A percentile compares a stretch with the other conserved stretches of the same genome.
These are phyloP conservation scores for Rhingia rostrata DNA, from an alignment of 2,888 invertebrate genomes.

Conservation along the genomic window DNA sequence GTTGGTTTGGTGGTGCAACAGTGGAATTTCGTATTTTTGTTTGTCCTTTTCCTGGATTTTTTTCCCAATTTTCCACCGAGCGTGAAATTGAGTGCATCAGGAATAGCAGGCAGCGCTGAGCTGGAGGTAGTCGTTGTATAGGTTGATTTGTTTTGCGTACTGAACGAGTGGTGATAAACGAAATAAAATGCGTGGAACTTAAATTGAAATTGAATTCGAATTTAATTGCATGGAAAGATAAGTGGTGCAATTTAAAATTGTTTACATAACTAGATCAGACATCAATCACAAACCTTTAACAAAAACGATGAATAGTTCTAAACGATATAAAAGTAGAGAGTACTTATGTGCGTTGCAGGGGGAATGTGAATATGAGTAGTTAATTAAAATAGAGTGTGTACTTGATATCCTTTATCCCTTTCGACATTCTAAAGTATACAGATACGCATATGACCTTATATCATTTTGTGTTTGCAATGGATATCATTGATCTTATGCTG, in stretches of 20 bases:
- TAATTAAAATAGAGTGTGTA: no score
- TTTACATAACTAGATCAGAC: slow-evolving; percentile 19
- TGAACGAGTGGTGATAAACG: slow-evolving; percentile 38
- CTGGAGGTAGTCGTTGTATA: slow-evolving; percentile 11
- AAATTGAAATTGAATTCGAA: slow-evolving; percentile 63
- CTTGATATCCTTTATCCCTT: no score
- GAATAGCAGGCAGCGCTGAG: slow-evolving; percentile 22
- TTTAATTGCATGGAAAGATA: slow-evolving; percentile 54
- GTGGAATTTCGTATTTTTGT: slow-evolving; percentile 39
- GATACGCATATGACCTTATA: no score
- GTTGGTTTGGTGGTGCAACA: slow-evolving; percentile 61
- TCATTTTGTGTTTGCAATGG: no score
- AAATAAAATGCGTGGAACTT: slow-evolving; percentile 66
- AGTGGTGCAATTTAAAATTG: slow-evolving; percentile 21
- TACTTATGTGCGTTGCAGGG: neutral
- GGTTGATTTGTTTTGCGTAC: slow-evolving; percentile 49
- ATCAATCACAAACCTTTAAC: neutral
- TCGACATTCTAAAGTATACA: no score
- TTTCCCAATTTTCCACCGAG: slow-evolving; percentile 40
- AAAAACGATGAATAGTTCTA: neutral
- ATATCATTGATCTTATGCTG: no score
- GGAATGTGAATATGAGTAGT: neutral
- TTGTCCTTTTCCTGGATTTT: slow-evolving; percentile 41
- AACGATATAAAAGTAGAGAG: slow-evolving; percentile 1
- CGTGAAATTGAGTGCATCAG: slow-evolving; percentile 62